These are phyloP conservation scores for Spheniscus humboldti DNA, from an alignment of 2,797 vertebrate genomes.

Conservation along the genomic window DNA sequence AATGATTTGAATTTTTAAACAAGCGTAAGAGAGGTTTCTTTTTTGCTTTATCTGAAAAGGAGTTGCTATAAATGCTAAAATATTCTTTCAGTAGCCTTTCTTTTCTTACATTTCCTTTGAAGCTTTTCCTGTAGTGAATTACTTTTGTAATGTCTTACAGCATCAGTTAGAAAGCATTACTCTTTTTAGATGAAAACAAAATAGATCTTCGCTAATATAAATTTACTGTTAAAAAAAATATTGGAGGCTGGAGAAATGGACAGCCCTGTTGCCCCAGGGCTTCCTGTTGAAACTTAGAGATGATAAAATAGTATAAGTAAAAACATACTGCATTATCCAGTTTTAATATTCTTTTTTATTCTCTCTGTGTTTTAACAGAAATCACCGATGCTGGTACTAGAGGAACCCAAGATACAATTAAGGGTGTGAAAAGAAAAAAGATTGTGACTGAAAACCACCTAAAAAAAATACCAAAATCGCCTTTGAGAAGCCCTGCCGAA, in stretches of 20 bases:
- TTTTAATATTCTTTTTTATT: slow-evolving; percentile 7
- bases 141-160: not conserved
- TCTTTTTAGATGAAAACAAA: not conserved
- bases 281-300: not conserved
- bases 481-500: slow-evolving; percentile 88
- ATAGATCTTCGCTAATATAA: not conserved
- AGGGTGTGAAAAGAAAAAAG: slow-evolving; percentile 98
- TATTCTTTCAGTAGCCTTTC: not conserved
- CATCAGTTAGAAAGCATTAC: not conserved
- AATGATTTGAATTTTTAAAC: slow-evolving; percentile 14
- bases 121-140: not conserved
- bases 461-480: slow-evolving; percentile 97
- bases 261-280: not conserved
- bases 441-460: slow-evolving; percentile 91
- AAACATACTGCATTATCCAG: not conserved
- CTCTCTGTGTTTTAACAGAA: slow-evolving; percentile 72
- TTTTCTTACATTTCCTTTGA: slow-evolving; percentile 4
- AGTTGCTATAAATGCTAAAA: not conserved
- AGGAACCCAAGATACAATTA: slow-evolving; percentile 84
- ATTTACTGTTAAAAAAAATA: not conserved
- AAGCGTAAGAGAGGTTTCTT: not conserved
- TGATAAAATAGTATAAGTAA: not conserved
- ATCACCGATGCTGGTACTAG: slow-evolving; percentile 78
- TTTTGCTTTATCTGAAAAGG: not conserved
- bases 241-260: not conserved